phyloP scores from a whole-genome alignment of 2,113 vertebrate genomes.

The Percina caprodes region DNA sequence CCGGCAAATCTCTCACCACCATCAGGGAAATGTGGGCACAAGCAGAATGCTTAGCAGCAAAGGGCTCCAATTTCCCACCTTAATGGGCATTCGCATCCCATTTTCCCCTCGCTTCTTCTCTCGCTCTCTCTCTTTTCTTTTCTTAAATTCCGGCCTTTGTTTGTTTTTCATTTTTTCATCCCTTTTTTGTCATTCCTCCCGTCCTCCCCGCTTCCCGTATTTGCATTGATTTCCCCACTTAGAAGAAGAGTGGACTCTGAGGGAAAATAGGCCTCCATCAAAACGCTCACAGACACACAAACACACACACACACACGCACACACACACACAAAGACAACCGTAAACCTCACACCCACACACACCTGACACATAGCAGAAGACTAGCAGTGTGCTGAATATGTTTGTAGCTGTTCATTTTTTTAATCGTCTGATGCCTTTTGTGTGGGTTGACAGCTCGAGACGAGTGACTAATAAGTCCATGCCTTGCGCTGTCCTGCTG shows the following conservation, averaged over 20 bases:
- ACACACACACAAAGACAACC: conserved; percentile 16
- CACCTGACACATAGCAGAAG: conserved; percentile 75
- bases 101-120: conserved; percentile 52
- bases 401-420: conserved; percentile 82
- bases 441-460: conserved; percentile 84
- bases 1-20: conserved; percentile 77
- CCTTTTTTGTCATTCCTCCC: conserved; percentile 63
- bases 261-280: conserved; percentile 76
- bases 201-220: conserved; percentile 71
- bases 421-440: conserved; percentile 83
- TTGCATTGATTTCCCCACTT: conserved; percentile 82
- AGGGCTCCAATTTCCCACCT: conserved; percentile 86
- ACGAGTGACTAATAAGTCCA: conserved; percentile 85
- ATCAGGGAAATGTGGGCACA: conserved; percentile 86
- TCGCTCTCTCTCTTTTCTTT: conserved; percentile 45
- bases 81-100: conserved; percentile 81
- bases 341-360: conserved; percentile 52
- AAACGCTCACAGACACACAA: conserved; percentile 62
- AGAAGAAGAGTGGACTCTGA: conserved; percentile 72
- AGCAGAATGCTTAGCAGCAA: conserved; percentile 85
- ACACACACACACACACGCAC: too few species aligned
- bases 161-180: conserved; percentile 61
- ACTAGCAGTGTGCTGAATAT: conserved; percentile 73
- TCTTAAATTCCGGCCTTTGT: conserved; percentile 70
- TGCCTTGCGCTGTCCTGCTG: conserved; percentile 81